These are phyloP conservation scores for Platypus cylindrus DNA, from an alignment of 2,888 invertebrate genomes.

Conservation along the genomic window DNA sequence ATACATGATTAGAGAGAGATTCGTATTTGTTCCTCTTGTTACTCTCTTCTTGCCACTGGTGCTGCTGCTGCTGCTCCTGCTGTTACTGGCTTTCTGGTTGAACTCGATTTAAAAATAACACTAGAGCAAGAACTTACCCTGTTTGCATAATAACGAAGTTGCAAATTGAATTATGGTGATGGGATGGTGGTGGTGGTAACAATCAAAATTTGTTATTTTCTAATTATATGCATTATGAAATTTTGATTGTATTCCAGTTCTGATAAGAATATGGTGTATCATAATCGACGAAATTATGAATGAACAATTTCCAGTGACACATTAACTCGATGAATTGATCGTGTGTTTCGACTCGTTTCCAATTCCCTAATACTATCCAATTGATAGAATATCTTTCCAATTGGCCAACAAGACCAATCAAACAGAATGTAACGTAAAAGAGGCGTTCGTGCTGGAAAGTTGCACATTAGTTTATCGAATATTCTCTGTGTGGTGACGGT, in stretches of 20 bases:
- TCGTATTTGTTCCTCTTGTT: constrained; percentile 13
- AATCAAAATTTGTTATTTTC: too few relatives aligned
- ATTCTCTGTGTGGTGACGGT: constrained; percentile 37
- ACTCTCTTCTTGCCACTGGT: too few relatives aligned
- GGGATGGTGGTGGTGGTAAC: background rate
- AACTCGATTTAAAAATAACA: constrained; percentile 21
- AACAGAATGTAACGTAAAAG: constrained; percentile 15
- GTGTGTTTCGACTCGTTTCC: too few relatives aligned
- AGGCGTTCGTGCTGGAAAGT: constrained; percentile 23
- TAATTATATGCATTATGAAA: too few relatives aligned
- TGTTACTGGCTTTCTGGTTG: constrained; percentile 5
- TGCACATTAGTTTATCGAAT: constrained; percentile 36
- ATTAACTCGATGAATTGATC: too few relatives aligned
- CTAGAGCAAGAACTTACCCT: constrained; percentile 8
- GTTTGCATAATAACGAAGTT: constrained; percentile 15
- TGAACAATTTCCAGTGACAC: too few relatives aligned
- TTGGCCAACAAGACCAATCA: constrained; percentile 16
- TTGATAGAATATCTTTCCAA: too few relatives aligned
- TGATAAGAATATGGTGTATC: too few relatives aligned
- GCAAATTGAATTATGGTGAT: constrained; percentile 8
- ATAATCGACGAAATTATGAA: too few relatives aligned
- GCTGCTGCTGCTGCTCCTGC: too few relatives aligned
- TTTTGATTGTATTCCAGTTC: too few relatives aligned
- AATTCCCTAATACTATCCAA: too few relatives aligned
- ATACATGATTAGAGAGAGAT: constrained; percentile 29